Evolutionary conservation across 92 coral and sea anemone species (phyloP).

Genomic region (Galaxea fascicularis): DNA sequence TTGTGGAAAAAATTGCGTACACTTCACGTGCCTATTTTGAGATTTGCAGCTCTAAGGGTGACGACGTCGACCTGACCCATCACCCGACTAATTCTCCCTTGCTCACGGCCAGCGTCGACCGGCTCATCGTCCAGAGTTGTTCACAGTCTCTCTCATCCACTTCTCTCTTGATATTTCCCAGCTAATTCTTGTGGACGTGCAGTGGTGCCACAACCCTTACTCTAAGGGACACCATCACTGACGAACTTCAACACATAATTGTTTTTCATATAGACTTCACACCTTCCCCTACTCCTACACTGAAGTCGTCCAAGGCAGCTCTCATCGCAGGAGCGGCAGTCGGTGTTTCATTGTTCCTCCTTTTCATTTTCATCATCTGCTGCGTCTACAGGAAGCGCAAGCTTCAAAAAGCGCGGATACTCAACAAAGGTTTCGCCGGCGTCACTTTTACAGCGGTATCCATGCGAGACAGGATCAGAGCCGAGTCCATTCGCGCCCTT

Average conservation of each 20-base stretch:
- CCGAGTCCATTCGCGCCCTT: slow-evolving; percentile 84
- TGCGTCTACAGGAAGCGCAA: slow-evolving; percentile 42
- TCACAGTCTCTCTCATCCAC: too few relatives aligned
- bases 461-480: slow-evolving; percentile 87
- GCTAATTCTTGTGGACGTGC: too few relatives aligned
- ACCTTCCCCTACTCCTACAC: not conserved
- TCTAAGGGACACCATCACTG: not conserved
- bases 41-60: too few relatives aligned
- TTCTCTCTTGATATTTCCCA: too few relatives aligned
- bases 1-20: too few relatives aligned
- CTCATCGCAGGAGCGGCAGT: slow-evolving; percentile 43
- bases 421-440: slow-evolving; percentile 56
- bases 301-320: slow-evolving; percentile 4
- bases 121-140: too few relatives aligned
- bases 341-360: slow-evolving; percentile 25
- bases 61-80: too few relatives aligned
- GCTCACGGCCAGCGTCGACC: too few relatives aligned
- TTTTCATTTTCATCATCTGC: slow-evolving; percentile 12
- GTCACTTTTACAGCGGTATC: slow-evolving; percentile 84
- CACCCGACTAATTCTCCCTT: too few relatives aligned
- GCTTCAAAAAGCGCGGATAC: slow-evolving; percentile 19
- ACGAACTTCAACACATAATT: not conserved
- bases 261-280: slow-evolving; percentile 22
- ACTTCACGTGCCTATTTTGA: too few relatives aligned
- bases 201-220: too few relatives aligned